Percentiles rank a stretch among this genome's conserved stretches.
Evolutionary conservation across 2,888 invertebrate genomes (phyloP).

Genomic region (Philaethria dido): DNA sequence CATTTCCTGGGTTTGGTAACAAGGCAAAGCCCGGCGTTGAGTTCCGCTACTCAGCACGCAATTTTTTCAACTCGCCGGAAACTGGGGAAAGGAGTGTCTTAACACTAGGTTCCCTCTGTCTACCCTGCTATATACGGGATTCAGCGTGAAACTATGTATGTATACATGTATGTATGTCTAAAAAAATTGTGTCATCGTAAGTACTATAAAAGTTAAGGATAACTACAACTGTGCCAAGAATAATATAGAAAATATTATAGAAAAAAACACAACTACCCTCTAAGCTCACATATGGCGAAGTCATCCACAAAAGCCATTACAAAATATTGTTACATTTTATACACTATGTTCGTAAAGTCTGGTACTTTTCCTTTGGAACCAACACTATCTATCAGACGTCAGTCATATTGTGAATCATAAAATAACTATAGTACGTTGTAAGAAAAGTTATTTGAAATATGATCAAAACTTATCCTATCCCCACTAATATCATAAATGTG

Average conservation of each 20-base stretch:
- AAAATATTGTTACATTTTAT: constrained; percentile 9
- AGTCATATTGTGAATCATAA: constrained; percentile 1
- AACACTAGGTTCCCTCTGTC: no score
- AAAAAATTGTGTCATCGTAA: no score
- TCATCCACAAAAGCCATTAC: not conserved
- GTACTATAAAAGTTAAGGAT: no score
- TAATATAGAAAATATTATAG: not conserved
- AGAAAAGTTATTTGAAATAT: not conserved
- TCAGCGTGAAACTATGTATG: not conserved
- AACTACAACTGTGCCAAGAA: no score
- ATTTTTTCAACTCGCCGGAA: no score
- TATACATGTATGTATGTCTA: not conserved
- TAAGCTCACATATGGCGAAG: not conserved
- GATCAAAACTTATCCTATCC: no score
- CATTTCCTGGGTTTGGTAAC: no score
- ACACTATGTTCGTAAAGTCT: constrained; percentile 6
- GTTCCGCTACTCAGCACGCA: no score
- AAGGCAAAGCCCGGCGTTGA: no score
- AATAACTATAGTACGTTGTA: not conserved
- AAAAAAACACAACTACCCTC: not conserved
- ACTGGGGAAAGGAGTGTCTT: no score
- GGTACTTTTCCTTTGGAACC: not conserved
- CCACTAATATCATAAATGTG: no score
- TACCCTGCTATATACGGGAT: not conserved
- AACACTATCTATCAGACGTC: not conserved